Base-by-base conservation (phyloP, 2,797 vertebrate genomes). In the Oreortyx pictus region DNA sequence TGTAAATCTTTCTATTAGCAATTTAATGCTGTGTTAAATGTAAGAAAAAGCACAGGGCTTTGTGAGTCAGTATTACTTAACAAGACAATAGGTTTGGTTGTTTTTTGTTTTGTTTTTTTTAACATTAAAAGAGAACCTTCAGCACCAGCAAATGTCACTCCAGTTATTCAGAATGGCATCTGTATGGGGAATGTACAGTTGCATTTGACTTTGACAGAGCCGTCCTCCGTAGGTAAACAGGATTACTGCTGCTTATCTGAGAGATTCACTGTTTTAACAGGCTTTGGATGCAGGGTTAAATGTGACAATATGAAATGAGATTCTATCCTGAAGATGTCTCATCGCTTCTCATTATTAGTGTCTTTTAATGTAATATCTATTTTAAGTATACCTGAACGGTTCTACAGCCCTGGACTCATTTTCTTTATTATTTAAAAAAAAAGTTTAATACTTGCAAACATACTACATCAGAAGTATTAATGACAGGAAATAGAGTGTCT, bases 161-260 rank as follows among this genome's bases (percentile, higher is more conserved):
- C n/a, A 75, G n/a, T 70, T 74, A 67, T 50, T 79, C 29, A 37
- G 50, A 44, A 49, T 70, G 18, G 23, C n/a, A 31, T 46, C 72
- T 57, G 11, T 75, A 29, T 61, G 29, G 25, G 0, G 1, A 81
- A 25, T 41, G 10, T 68, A 7, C 0, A 2, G 24, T 73, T 70
- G 13, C 12, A 24, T 89, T 90, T 72, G 17, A 35, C 17, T 66
- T 75, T 52, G 60, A 62, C 50, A 82, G 49, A 88, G 18, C 29
- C 6, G 18, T 59, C 25, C 18, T 91, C 11, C 37, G 20, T 39
- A 29, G 15, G n/a, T 88, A 35, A 89, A 91, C 0, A 0, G 43
- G 25, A 39, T 59, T 82, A 46, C 60, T 78, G 73, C n/a, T 7
- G 5, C 37, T 70, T 82, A 44, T 16, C 65, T 82, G n/a, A 74